These are phyloP conservation scores for Andricus quercusramuli DNA, from an alignment of 2,888 invertebrate species.

Conservation along the genomic window DNA sequence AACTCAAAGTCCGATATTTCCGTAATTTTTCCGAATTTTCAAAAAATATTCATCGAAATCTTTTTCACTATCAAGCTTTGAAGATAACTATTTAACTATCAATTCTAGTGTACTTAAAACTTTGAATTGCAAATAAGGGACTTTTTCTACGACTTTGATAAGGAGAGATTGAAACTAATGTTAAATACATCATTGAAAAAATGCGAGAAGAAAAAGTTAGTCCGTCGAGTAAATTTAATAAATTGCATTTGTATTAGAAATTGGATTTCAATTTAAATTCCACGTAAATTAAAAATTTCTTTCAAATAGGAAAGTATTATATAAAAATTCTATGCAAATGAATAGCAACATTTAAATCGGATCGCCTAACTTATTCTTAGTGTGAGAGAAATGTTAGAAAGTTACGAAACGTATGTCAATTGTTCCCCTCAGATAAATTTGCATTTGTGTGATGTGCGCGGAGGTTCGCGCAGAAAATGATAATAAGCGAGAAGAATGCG, in stretches of 20 bases:
- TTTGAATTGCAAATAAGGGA: constrained; percentile 1
- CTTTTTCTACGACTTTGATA: constrained; percentile 28
- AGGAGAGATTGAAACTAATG: constrained; percentile 40
- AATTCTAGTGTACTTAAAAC: too few species aligned
- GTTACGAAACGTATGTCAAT: constrained; percentile 77
- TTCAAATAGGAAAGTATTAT: background rate
- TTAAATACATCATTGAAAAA: constrained; percentile 11
- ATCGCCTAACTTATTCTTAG: constrained; percentile 35
- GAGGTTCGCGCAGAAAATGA: constrained; percentile 39
- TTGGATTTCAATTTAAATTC: background rate
- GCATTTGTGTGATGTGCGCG: constrained; percentile 61
- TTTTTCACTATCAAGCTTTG: too few species aligned
- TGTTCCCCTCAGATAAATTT: constrained; percentile 73
- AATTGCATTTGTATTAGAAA: background rate
- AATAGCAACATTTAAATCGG: constrained; percentile 24
- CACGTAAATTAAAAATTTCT: background rate
- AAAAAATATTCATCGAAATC: too few species aligned
- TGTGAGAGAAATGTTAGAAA: constrained; percentile 66
- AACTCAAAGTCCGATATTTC: too few species aligned
- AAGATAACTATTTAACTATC: too few species aligned
- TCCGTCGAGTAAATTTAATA: constrained; percentile 13
- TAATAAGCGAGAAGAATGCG: constrained; percentile 21
- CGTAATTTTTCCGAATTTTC: too few species aligned
- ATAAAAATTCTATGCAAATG: constrained; percentile 41
- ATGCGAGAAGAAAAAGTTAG: constrained; percentile 48